Evolutionary conservation across 2,888 invertebrate genomes (phyloP), one percentile per base, ranked within the genome.

Genomic region (Carpatolechia fugitivella): DNA sequence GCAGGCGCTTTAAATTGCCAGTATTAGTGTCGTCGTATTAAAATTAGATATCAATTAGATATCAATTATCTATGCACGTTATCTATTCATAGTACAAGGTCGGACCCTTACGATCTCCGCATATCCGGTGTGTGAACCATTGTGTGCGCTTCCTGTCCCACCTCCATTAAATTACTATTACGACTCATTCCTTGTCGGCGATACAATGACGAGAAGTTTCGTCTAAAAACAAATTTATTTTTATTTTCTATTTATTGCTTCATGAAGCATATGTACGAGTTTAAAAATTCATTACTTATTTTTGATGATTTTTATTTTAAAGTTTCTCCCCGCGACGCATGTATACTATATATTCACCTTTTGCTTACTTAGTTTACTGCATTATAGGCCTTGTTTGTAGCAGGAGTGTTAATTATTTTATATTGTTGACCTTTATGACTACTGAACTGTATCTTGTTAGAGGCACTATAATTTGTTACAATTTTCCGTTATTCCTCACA

Each of bases 121-220:
- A 77, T 79, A 81, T 87, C 86, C 85, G 86, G 72, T 69, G 66
- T 59, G 55, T 60, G 56, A 64, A 66, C 74, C 72, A 85, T 85
- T 84, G 82, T 82, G 63, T 65, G 56, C 61, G 66, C 70, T 80
- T 87, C 87, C 86, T 78, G 82, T 79, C 80, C 65, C 80, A 73
- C 80, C 80, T 79, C 72, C 68, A 74, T 78, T 84, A 75, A 80
- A 79, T 75, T 71, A 76, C 70, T 72, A 80, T 83, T 76, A 84
- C 78, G 78, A 82, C 78, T 74, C 77, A 76, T 76, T 72, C 69
- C 70, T 70, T 74, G 68, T 72, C 64, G n/a, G n/a, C n/a, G 66
- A 68, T 72, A 56, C 66, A 68, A 70, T 74, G 76, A 74, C 73
- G 70, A 68, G 65, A 68, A 60, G 70, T 80, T 78, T 76, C 77